phyloP scores from a whole-genome alignment of 2,888 invertebrate genomes.

The Apamea crenata region DNA sequence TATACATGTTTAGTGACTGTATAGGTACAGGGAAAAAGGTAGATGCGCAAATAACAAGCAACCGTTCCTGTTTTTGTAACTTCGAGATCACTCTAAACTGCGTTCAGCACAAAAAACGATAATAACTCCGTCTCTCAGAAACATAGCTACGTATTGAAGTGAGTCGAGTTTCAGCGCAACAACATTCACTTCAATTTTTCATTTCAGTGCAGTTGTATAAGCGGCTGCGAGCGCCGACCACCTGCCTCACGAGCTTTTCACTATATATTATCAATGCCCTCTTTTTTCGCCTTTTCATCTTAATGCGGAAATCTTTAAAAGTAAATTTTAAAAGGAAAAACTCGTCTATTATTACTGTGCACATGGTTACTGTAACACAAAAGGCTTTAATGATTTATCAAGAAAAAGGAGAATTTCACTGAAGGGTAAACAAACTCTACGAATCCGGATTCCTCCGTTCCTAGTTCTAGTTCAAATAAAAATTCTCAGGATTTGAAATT shows the following conservation, averaged over 20 bases:
- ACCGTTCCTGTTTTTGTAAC: conserved; percentile 11
- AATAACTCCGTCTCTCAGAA: conserved; percentile 38
- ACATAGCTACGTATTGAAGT: conserved; percentile 44
- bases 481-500: conserved; percentile 45
- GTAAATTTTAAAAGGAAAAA: conserved; percentile 45
- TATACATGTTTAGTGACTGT: background rate
- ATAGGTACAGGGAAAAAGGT: background rate
- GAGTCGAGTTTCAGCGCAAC: conserved; percentile 64
- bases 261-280: conserved; percentile 66
- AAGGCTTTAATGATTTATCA: too few relatives aligned
- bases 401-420: background rate
- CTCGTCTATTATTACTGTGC: background rate
- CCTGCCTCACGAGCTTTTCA: conserved; percentile 77
- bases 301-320: conserved; percentile 64
- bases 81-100: conserved; percentile 25
- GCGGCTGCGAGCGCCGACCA: conserved; percentile 75
- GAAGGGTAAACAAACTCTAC: background rate
- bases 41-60: background rate
- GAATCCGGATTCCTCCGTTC: background rate
- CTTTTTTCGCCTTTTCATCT: conserved; percentile 59
- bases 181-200: conserved; percentile 79
- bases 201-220: conserved; percentile 80
- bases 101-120: conserved; percentile 27
- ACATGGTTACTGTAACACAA: too few relatives aligned
- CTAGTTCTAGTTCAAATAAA: conserved; percentile 17